Base-by-base conservation (phyloP, 2,797 vertebrate species). In the Gallirallus australis region DNA sequence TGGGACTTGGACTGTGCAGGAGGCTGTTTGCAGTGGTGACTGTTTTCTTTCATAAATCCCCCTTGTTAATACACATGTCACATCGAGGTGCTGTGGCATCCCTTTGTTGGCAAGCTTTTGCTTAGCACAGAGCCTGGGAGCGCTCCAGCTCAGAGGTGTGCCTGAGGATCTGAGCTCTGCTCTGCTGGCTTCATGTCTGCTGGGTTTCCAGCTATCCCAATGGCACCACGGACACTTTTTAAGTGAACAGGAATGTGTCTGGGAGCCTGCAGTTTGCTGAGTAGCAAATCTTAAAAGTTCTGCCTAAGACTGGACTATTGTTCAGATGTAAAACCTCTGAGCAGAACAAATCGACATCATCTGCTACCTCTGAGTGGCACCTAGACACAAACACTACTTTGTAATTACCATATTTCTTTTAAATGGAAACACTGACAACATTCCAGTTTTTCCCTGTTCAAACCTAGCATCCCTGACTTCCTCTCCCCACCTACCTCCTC, bases 351-450 rank as follows among this genome's bases (percentile, higher is more conserved):
- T 31, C 37, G 35, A 69, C 93, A 94, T 96, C 86, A 85, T 45
- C 75, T 28, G 6, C 77, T 90, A 9, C 85, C 68, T 77, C 50
- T 0, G 11, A 54, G 27, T 3, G 17, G 85, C 91, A 96, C 88
- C 81, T 87, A 85, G 88, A 15, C 78, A 89, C 93, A 96, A 76
- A 37, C 76, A 54, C 80, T n/a, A 27, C 94, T 93, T 85, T 96
- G 81, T 96, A 64, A 87, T 81, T 8, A 21, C 4, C 5, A 21
- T n/a, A 54, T 60, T 73, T 35, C 83, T 96, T 79, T 59, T 42
- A 80, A 79, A 82, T 95, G 94, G 93, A 95, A 95, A 90, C 66
- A 53, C 1, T 94, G 91, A 95, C 84, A 92, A 25, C 69, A 63
- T 82, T 93, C 85, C 86, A 84, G 0, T 65, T 75, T 82, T 71